A percentile compares a stretch with the other conserved stretches of the same genome.
Conservation (phyloP, 2,888 invertebrate species). For the Stenodera caucasica region DNA sequence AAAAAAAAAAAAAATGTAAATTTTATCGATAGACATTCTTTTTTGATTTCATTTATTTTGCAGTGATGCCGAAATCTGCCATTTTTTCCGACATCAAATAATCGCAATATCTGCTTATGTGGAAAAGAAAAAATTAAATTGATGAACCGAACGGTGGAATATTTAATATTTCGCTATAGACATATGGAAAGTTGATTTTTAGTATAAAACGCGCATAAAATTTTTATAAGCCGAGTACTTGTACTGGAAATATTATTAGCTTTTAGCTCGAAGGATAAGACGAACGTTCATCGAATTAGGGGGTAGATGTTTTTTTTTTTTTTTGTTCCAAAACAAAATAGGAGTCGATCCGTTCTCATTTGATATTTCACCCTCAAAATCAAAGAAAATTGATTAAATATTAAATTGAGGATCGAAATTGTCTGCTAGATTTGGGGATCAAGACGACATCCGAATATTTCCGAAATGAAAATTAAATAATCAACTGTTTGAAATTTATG, state of each 20-base stretch:
- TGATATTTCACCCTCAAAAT: too few relatives aligned
- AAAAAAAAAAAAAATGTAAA: not conserved
- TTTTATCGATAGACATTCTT: not conserved
- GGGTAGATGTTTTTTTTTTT: slow-evolving; percentile 3
- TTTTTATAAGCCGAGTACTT: slow-evolving; percentile 12
- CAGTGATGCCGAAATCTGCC: too few relatives aligned
- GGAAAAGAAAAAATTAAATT: not conserved
- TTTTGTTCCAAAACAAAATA: not conserved
- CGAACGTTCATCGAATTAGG: slow-evolving; percentile 24
- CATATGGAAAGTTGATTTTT: not conserved
- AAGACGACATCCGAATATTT: too few relatives aligned
- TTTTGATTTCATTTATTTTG: not conserved
- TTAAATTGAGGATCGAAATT: too few relatives aligned
- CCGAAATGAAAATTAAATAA: too few relatives aligned
- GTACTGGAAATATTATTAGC: slow-evolving; percentile 27
- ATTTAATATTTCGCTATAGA: too few relatives aligned
- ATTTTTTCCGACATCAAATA: too few relatives aligned
- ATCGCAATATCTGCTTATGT: too few relatives aligned
- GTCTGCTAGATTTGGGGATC: too few relatives aligned
- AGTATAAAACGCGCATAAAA: slow-evolving; percentile 3
- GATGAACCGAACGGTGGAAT: not conserved
- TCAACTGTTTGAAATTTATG: too few relatives aligned
- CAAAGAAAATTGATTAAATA: too few relatives aligned
- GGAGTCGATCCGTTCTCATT: not conserved
- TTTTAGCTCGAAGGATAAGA: slow-evolving; percentile 19